Conservation (phyloP, 2,113 vertebrate species). For the Pica pica region DNA sequence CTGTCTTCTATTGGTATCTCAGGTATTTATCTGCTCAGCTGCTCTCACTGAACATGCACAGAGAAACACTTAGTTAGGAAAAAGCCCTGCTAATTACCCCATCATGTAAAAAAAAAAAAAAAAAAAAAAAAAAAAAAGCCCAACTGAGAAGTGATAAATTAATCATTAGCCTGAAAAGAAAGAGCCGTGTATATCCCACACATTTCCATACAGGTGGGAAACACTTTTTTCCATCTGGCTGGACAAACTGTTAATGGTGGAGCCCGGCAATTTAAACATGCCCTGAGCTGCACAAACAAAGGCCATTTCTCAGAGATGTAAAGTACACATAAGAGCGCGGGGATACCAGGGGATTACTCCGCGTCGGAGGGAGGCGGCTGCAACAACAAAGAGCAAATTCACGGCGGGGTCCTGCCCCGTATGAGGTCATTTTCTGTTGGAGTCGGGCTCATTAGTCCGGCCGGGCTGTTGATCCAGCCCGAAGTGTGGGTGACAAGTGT, state of each 20-base stretch:
- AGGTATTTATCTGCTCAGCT: background rate
- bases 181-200: background rate
- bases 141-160: background rate
- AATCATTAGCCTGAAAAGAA: background rate
- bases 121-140: background rate
- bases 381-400: constrained; percentile 31
- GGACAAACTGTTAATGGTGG: background rate
- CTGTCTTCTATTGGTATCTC: background rate
- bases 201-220: constrained; percentile 17
- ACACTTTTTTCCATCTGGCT: background rate
- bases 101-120: background rate
- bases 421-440: constrained; percentile 57
- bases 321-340: background rate
- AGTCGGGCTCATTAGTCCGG: constrained; percentile 45
- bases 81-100: background rate
- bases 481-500: constrained; percentile 65
- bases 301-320: background rate
- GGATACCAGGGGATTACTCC: background rate
- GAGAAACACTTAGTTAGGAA: background rate
- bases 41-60: background rate
- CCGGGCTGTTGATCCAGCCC: constrained; percentile 33
- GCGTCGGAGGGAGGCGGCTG: background rate
- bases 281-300: background rate
- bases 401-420: constrained; percentile 1
- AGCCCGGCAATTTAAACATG: background rate